phyloP scores from a whole-genome alignment of 2,888 invertebrate genomes.

The Coremacera marginata region DNA sequence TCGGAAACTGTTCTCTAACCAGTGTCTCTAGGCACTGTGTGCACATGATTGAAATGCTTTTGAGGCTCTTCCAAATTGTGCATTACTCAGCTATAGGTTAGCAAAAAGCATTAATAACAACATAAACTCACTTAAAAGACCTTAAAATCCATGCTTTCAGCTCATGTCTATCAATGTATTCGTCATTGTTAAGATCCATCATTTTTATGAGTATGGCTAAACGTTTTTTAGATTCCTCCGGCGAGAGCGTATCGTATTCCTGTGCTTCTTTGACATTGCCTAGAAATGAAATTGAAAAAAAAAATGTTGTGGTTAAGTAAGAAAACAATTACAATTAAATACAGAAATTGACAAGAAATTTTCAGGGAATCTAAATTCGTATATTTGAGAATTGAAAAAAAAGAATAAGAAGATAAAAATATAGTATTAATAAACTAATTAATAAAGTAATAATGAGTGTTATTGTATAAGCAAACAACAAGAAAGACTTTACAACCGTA shows the following conservation, averaged over 20 bases:
- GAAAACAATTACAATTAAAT: not conserved
- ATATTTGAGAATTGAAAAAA: no score
- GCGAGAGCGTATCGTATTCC: slow-evolving; percentile 88
- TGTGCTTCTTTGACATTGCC: slow-evolving; percentile 93
- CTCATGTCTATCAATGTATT: slow-evolving; percentile 83
- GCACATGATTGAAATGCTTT: no score
- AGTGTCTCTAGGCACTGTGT: no score
- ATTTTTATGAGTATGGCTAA: slow-evolving; percentile 80
- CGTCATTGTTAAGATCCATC: slow-evolving; percentile 90
- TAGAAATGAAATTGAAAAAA: slow-evolving; percentile 60
- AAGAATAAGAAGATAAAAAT: no score
- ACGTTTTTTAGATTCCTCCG: slow-evolving; percentile 86
- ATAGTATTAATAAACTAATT: no score
- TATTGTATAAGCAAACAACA: no score
- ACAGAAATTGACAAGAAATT: no score
- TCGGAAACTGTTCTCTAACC: not conserved
- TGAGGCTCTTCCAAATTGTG: not conserved
- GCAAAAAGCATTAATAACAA: slow-evolving; percentile 58
- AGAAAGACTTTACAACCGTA: no score
- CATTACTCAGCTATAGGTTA: not conserved
- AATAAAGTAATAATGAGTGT: no score
- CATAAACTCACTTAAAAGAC: slow-evolving; percentile 81
- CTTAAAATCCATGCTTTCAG: slow-evolving; percentile 92
- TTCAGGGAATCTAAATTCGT: no score
- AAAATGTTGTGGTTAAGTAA: not conserved